Evolutionary conservation across 2,113 vertebrate genomes (phyloP).

Genomic region (Argyrosomus japonicus): DNA sequence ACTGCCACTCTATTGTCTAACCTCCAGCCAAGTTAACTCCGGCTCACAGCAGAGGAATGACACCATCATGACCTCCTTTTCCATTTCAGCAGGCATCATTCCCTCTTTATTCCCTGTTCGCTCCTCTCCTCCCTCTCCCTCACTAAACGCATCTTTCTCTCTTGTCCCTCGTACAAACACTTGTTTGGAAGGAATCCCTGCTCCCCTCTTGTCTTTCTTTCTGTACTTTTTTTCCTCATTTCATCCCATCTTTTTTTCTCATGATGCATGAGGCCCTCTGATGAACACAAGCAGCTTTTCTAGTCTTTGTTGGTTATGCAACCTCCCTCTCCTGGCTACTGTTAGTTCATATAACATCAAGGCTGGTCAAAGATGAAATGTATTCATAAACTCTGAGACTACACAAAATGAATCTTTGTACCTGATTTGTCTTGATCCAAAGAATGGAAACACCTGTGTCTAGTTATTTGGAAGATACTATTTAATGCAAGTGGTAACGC

Average conservation of each 20-base stretch:
- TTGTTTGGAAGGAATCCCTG: constrained; percentile 37
- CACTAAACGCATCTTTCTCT: constrained; percentile 16
- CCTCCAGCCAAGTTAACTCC: constrained; percentile 40
- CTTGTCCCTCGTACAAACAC: constrained; percentile 5
- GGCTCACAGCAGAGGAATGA: constrained; percentile 56
- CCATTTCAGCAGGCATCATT: constrained; percentile 56
- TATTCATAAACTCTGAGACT: neutral
- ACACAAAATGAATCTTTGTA: neutral
- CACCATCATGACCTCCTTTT: constrained; percentile 60
- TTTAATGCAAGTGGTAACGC: neutral
- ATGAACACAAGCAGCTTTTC: constrained; percentile 39
- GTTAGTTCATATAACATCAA: neutral
- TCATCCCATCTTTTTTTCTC: constrained; percentile 18
- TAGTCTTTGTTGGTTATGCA: constrained; percentile 40
- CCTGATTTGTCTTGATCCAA: neutral
- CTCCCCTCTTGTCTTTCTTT: constrained; percentile 7
- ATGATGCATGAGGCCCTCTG: constrained; percentile 30
- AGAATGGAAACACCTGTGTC: neutral
- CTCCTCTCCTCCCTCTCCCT: constrained; percentile 16
- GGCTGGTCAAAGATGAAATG: neutral
- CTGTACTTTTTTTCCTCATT: constrained; percentile 1
- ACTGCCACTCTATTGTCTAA: constrained; percentile 37
- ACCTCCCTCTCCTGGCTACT: constrained; percentile 25
- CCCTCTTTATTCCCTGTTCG: constrained; percentile 31
- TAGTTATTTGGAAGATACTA: neutral